Conservation (phyloP, 2,888 invertebrate genomes). For the Leuctra nigra region DNA sequence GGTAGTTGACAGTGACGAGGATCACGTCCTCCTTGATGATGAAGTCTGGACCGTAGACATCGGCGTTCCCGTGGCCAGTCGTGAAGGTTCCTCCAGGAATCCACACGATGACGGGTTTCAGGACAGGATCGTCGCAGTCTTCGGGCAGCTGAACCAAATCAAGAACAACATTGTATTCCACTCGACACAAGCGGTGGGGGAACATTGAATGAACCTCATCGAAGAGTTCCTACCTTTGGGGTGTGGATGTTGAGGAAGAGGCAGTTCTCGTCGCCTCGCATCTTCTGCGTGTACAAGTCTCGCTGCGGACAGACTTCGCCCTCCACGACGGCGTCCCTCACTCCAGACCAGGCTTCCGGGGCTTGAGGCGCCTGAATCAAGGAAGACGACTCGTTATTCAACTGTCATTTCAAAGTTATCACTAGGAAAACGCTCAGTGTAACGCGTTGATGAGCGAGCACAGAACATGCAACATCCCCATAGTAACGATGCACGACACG, state of each 20-base stretch:
- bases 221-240: not conserved
- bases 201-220: not conserved
- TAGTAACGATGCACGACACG: too few species aligned
- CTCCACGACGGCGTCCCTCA: slow-evolving; percentile 1
- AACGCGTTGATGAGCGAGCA: too few species aligned
- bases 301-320: slow-evolving; percentile 6
- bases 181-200: not conserved
- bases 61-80: slow-evolving; percentile 29
- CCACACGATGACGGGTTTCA: slow-evolving; percentile 32
- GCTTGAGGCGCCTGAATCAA: slow-evolving; percentile 2
- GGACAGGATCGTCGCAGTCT: not conserved
- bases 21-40: slow-evolving; percentile 34
- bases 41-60: slow-evolving; percentile 30
- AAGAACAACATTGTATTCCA: not conserved
- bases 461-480: too few species aligned
- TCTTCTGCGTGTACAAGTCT: slow-evolving; percentile 9
- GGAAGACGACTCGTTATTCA: not conserved
- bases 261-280: slow-evolving; percentile 10
- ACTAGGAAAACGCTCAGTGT: too few species aligned
- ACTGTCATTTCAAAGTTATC: too few species aligned
- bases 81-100: slow-evolving; percentile 34
- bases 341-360: slow-evolving; percentile 4
- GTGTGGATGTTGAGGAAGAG: slow-evolving; percentile 14
- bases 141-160: not conserved
- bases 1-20: slow-evolving; percentile 34